A percentile compares a stretch with the other conserved stretches of the same genome.
These are phyloP conservation scores for Acropora tenuis DNA, from an alignment of 64 coral and sea anemone species.

Conservation along the genomic window DNA sequence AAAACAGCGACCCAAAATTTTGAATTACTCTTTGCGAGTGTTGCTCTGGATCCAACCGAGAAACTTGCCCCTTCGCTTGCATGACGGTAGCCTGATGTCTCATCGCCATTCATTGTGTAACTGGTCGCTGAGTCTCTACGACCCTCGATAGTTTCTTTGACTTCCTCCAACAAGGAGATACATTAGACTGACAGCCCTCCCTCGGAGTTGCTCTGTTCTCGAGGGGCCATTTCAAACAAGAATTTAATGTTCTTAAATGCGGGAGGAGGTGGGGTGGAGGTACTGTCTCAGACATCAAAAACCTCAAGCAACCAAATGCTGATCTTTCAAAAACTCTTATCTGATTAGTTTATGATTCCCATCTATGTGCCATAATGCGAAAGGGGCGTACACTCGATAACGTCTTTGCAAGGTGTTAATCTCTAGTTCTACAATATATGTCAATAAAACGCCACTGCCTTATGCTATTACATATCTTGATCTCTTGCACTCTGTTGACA, in stretches of 20 bases:
- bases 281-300: no score
- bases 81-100: neutral
- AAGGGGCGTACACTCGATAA: no score
- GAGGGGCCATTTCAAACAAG: neutral
- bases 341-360: no score
- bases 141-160: conserved; percentile 2
- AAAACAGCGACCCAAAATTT: neutral
- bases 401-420: no score
- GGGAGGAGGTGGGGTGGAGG: no score
- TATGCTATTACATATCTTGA: no score
- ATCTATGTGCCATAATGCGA: no score
- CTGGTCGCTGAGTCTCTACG: neutral
- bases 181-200: neutral
- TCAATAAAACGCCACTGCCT: no score
- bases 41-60: neutral
- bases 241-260: neutral
- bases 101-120: neutral
- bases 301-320: no score
- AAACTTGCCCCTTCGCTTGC: neutral
- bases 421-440: no score
- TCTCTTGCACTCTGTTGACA: no score
- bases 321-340: no score
- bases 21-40: neutral
- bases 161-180: conserved; percentile 8
- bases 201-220: neutral